Conservation (phyloP, 2,797 vertebrate genomes). For the Ibycter americanus region DNA sequence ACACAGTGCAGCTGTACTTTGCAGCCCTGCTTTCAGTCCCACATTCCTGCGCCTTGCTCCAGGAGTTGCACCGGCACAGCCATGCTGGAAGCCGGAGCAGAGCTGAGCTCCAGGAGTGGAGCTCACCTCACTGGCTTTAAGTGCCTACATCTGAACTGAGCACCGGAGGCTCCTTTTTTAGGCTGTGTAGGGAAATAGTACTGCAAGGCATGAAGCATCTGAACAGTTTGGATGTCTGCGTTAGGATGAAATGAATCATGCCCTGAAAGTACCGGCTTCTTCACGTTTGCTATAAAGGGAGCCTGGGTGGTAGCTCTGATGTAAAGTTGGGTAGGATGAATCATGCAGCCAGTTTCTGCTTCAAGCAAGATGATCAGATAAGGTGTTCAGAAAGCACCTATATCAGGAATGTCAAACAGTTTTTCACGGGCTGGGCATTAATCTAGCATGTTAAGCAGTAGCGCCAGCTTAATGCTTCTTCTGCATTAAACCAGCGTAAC, state of each 20-base stretch:
- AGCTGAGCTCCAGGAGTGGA: neutral
- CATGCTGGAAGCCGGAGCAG: fast-evolving
- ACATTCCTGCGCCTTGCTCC: neutral
- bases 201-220: neutral
- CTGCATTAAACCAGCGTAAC: neutral
- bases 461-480: neutral
- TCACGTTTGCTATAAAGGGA: neutral
- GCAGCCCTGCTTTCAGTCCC: neutral
- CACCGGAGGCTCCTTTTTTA: neutral
- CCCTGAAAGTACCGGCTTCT: neutral
- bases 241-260: neutral
- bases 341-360: neutral
- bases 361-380: neutral
- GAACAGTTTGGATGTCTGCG: fast-evolving
- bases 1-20: too few relatives aligned
- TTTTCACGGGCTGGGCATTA: neutral
- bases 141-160: fast-evolving
- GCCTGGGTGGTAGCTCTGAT: neutral
- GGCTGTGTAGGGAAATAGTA: neutral
- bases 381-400: constrained; percentile 35
- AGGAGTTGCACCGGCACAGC: fast-evolving
- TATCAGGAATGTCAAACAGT: fast-evolving
- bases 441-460: neutral
- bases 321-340: neutral
- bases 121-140: neutral